Conservation (phyloP, 2,797 vertebrate species). For the Lutra lutra region DNA sequence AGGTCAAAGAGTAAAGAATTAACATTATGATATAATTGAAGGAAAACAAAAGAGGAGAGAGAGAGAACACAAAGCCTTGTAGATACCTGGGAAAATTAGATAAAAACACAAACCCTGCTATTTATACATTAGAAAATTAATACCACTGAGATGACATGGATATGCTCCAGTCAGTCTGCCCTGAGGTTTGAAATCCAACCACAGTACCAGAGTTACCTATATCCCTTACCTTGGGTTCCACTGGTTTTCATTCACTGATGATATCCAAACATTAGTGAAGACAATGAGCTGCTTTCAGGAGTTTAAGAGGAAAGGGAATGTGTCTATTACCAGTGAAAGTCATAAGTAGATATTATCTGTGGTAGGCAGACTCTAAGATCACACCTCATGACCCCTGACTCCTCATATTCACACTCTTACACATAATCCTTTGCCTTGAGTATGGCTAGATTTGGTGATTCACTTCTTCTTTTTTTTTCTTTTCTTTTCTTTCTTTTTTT, state of each 20-base stretch:
- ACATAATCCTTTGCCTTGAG: background rate
- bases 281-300: background rate
- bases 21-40: background rate
- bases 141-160: background rate
- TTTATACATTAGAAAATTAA: background rate
- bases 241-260: background rate
- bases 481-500: too few species aligned
- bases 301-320: background rate
- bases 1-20: constrained; percentile 42
- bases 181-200: background rate
- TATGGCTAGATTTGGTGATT: background rate
- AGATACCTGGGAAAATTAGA: background rate
- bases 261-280: background rate
- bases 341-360: background rate
- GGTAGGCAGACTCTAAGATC: background rate
- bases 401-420: background rate
- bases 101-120: background rate
- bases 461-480: too few species aligned
- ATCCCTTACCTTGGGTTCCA: background rate
- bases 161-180: background rate
- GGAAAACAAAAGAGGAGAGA: background rate
- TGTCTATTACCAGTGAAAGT: background rate
- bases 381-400: too few species aligned
- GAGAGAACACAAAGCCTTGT: background rate
- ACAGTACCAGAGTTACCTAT: background rate